Base-by-base conservation (phyloP, 2,113 vertebrate species). In the Bostrychus sinensis region DNA sequence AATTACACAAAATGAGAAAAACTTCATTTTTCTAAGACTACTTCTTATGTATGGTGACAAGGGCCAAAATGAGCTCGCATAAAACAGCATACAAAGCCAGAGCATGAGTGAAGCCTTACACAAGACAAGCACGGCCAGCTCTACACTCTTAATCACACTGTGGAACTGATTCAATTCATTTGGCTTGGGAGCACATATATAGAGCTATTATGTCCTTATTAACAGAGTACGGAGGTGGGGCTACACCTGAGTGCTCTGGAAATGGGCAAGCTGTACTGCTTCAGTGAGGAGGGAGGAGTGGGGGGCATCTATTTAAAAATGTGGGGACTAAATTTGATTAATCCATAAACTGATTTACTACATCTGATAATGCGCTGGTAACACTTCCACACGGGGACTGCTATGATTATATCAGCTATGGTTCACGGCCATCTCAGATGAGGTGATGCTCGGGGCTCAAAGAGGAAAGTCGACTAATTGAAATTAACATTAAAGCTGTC, bases 301-400 rank as follows among this genome's bases (percentile, higher is more conserved):
- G 23, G 39, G 39, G 34, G 1, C 32, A 3, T 45, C 72, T 56
- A 60, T 78, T 83, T 72, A 76, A 88, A 75, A 59, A 75, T 2
- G 37, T 22, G 58, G 81, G 54, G 56, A 75, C 65, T 85, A 74
- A 82, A 89, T 89, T 86, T 87, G 82, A 89, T 89, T 84, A 90
- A 89, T 88, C 86, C 88, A 88, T 88, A 85, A 90, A 89, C 71
- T 88, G 86, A 90, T 90, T 86, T 78, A 81, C 70, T 65, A 65
- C 53, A 67, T 71, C 79, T 88, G 85, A 90, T 89, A 85, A 89
- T 83, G 54, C 74, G 78, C 68, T 81, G 73, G 78, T 84, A 89
- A 84, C 83, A 84, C 69, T 81, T 80, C 66, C 80, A 82, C 87
- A 78, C 54, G 45, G 81, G 78, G 81, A 66, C 64, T 20, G 71